phyloP scores from a whole-genome alignment of 1,140 invertebrate species.

The Pseudomyrmex cubaensis region DNA sequence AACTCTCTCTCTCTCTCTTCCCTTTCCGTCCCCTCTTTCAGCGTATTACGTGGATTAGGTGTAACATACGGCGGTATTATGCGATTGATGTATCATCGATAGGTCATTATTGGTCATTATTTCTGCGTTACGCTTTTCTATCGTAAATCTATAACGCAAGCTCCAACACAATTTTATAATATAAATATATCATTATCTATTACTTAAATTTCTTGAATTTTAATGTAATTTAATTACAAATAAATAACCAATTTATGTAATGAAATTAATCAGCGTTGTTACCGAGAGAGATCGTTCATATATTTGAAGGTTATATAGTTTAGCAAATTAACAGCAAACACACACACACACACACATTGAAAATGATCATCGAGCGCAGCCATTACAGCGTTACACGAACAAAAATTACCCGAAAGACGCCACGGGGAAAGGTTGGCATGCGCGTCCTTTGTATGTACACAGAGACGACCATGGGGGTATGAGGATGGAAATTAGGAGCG shows the following conservation, averaged over 20 bases:
- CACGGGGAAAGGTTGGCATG: neutral
- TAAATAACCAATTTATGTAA: slow-evolving; percentile 15
- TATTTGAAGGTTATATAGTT: neutral
- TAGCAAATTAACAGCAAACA: neutral
- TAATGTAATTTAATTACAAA: slow-evolving; percentile 3
- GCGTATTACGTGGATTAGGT: neutral
- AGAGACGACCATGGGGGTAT: slow-evolving; percentile 49
- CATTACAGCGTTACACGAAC: too few relatives aligned
- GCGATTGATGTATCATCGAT: neutral
- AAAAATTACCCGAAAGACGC: too few relatives aligned
- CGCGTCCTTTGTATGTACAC: slow-evolving; percentile 45
- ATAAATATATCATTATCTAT: too few relatives aligned
- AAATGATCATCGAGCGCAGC: neutral
- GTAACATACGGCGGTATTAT: neutral
- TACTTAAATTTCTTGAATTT: neutral
- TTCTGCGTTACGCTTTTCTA: neutral
- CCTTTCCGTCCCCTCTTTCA: neutral
- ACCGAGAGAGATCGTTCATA: too few relatives aligned
- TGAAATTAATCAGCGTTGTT: too few relatives aligned
- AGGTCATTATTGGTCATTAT: slow-evolving; percentile 18
- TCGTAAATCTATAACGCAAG: too few relatives aligned
- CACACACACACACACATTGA: neutral
- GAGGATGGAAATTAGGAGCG: slow-evolving; percentile 69
- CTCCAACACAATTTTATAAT: too few relatives aligned
- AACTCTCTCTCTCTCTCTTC: neutral